phyloP scores from a whole-genome alignment of 2,113 vertebrate species.

The Cromileptes altivelis region DNA sequence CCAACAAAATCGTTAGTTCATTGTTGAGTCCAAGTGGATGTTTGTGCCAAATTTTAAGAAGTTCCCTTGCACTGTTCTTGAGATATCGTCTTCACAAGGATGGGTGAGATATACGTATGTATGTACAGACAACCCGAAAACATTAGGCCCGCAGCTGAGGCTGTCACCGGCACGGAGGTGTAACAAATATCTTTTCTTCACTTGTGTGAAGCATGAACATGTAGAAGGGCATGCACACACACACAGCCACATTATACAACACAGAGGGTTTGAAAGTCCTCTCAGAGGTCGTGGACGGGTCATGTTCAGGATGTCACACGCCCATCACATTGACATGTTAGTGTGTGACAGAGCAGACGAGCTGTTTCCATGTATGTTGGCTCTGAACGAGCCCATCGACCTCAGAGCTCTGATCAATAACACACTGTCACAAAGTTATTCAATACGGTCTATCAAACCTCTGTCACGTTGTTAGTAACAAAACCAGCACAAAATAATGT shows the following conservation, averaged over 20 bases:
- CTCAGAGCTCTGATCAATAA: slow-evolving; percentile 48
- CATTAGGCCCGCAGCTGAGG: no score
- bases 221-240: neutral
- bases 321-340: slow-evolving; percentile 18
- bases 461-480: slow-evolving; percentile 6
- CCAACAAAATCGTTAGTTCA: no score
- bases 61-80: no score
- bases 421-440: slow-evolving; percentile 24
- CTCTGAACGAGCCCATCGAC: slow-evolving; percentile 31
- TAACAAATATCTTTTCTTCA: neutral
- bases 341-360: neutral
- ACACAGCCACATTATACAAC: slow-evolving; percentile 44
- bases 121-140: no score
- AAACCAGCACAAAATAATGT: neutral
- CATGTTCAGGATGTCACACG: slow-evolving; percentile 5
- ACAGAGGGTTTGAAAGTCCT: neutral
- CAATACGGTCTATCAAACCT: slow-evolving; percentile 20
- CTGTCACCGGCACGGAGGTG: no score
- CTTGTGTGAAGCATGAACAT: slow-evolving; percentile 7
- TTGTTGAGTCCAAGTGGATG: no score
- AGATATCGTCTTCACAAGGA: no score
- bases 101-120: no score
- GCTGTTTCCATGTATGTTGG: slow-evolving; percentile 53
- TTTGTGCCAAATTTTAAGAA: no score
- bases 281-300: neutral